Conservation (phyloP, 1,140 invertebrate genomes). For the Mercenaria mercenaria region DNA sequence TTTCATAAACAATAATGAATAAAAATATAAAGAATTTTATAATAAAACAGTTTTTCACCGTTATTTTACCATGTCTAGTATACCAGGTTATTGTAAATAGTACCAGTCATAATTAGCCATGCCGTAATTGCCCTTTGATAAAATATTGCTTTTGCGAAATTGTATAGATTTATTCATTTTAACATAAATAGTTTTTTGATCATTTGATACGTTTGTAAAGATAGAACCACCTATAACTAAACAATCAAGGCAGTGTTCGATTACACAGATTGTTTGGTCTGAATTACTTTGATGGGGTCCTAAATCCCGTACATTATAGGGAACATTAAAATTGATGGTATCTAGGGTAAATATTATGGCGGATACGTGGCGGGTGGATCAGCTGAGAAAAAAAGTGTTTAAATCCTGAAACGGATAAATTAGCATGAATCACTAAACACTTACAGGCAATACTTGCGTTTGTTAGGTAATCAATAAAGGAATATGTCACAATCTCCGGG, state of each 20-base stretch:
- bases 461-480: too few species aligned
- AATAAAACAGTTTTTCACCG: too few species aligned
- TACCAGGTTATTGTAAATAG: too few species aligned
- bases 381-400: not conserved
- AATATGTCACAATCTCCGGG: too few species aligned
- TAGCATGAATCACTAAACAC: too few species aligned
- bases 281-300: not conserved
- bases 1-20: too few species aligned
- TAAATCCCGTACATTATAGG: not conserved
- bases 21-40: too few species aligned
- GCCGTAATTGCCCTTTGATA: too few species aligned
- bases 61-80: too few species aligned
- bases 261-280: not conserved
- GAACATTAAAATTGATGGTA: not conserved
- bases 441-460: too few species aligned
- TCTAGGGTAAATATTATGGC: conserved; percentile 8
- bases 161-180: not conserved
- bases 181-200: not conserved
- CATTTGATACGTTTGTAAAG: not conserved
- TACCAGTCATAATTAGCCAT: too few species aligned
- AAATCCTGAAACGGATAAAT: not conserved
- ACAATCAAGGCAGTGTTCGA: not conserved
- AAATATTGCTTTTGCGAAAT: too few species aligned
- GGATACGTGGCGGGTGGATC: not conserved
- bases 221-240: not conserved